Evolutionary conservation across 2,113 vertebrate species (phyloP), one percentile per base, ranked within the genome.

Genomic region (Protomyctophum bolini): DNA sequence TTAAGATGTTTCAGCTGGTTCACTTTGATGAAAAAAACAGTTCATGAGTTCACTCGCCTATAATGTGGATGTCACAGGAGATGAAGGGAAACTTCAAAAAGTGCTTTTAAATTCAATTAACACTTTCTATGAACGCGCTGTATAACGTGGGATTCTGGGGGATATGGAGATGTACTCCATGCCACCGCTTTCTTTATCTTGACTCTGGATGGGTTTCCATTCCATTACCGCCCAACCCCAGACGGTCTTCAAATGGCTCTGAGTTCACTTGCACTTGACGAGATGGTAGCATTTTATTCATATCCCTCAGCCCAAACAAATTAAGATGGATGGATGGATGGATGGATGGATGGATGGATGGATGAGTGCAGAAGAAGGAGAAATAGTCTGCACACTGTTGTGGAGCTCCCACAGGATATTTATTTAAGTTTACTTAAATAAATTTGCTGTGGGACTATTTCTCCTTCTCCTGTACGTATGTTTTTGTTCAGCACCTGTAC

Each of bases 161-260:
- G 59, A 75, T 59, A 85, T 69, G 76, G 51, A 79, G 66, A 80
- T 80, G 69, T 74, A 45, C 75, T 86, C 70, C 47, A 21, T 66
- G 58, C 61, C 76, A 6, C 50, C 29, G 15, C 21, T 62, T 81
- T 73, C 80, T 83, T 86, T 82, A 78, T 87, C 80, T 83, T 78
- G 55, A 78, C 69, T 82, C 62, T 68, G 54, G 33, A 63, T 68
- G 56, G 70, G 58, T 77, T 85, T 85, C 78, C 73, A 81, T 88
- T 83, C 78, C 73, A 81, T 88, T 83, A 86, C 28, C 73, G 80
- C 63, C 66, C 72, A 79, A 72, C 75, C 67, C 79, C 66, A 77
- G 63, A 76, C 71, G 69, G 68, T 74, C 79, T 86, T 77, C 76
- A 64, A 78, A 68, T 70, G 66, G 70, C 76, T 41, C 33, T 85